Base-by-base conservation (phyloP, 2,888 invertebrate genomes). In the Hydropsyche betteni region DNA sequence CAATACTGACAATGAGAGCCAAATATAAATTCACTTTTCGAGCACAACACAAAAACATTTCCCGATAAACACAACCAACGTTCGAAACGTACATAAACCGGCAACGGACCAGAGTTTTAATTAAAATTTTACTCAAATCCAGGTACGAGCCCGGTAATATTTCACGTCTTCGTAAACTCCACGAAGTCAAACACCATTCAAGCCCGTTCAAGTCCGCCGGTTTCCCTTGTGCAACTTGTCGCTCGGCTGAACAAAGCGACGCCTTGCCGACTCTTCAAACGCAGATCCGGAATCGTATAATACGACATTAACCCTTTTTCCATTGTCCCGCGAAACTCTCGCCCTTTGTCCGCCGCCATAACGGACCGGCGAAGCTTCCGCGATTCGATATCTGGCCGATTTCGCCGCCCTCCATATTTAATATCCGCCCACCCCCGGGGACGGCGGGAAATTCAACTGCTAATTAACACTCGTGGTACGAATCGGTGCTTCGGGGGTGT, bases 371-470 rank as follows among this genome's bases (percentile, higher is more conserved):
- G n/a, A 44, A 44, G 10, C 10, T 4, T 44, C 24, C 24, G 24
- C 44, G 44, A 44, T 44, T 44, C 10, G 7, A 44, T 10, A 44
- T 44, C 44, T 1, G 44, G 0, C 44, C 1, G 44, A 44, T 44
- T 44, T 44, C 3, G 10, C 44, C 44, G 10, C 44, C 44, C 44
- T 10, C 10, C 44, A 10, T 10, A 10, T 44, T 44, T 44, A 1
- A 44, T 44, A 4, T 44, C 44, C 44, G 44, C 10, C 44, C 44
- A 36, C 34, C 7, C 61, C n/a, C 34, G 34, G n/a, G 36, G 33
- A 8, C 44, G 64, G 44, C 64, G 34, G 64, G 64, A 64, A 64
- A 64, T 64, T 64, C 36, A 64, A 64, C 64, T 64, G 64, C 64
- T 64, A 64, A 64, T 64, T 64, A 64, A 64, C 64, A 64, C 24